Base-by-base conservation (phyloP, 2,888 invertebrate species). In the Lobophora halterata region DNA sequence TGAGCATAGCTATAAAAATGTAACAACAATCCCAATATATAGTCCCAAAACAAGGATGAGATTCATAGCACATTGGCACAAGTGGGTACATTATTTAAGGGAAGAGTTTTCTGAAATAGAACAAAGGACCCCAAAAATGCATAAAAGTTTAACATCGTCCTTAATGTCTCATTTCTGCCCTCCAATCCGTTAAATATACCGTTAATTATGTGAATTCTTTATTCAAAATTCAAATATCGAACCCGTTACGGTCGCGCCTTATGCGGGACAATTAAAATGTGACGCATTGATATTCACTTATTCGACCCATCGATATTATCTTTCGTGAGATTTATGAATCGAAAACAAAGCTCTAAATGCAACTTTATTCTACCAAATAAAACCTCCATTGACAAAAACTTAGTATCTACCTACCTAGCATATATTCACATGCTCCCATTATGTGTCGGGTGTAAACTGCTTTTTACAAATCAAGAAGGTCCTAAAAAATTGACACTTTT, bases 131-230 rank as follows among this genome's bases (percentile, higher is more conserved):
- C 39, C 12, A 36, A 39, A 42, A 46, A 32, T 8, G 25, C 12
- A 9, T 25, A 35, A 31, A 39, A 36, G 18, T 26, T 35, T 29
- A 21, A 28, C 16, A 60, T 59, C 39, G 51, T 51, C 45, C 57
- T 61, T 49, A 48, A 50, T 55, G 52, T 53, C 50, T 55, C 61
- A 12, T 28, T 32, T 28, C 63, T 53, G 62, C 69, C 79, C 77
- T 80, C 73, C 75, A 65, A 78, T 73, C 83, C 81, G 82, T 82
- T 81, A 83, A 60, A 55, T 73, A 69, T 78, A 79, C 85, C 79
- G 85, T 85, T 85, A 78, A 85, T 83, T 79, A 77, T 71, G 25
- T 33, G 64, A 54, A 71, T 71, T 65, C 65, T 69, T 73, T 71
- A 74, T 78, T 71, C 50, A 38, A 53, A 52, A 50, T 49, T 46